Evolutionary conservation across 1,140 invertebrate species (phyloP), one percentile per base, ranked within the genome.

Genomic region (Bombyx mori): DNA sequence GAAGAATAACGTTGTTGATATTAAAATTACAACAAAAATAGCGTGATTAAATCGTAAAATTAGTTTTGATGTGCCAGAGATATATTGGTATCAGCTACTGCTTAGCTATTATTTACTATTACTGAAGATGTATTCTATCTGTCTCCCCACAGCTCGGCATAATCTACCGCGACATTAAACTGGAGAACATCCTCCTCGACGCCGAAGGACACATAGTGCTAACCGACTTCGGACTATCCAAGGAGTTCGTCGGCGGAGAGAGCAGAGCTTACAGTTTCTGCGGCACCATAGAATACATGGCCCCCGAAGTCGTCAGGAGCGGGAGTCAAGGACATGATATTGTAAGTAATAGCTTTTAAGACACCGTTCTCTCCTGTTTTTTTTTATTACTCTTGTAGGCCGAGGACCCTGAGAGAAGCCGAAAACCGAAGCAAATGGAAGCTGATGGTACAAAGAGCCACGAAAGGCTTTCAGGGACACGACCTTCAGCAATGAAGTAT

Each of bases 231-330:
- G 96, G 96, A 1, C 90, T 98, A 3, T 96, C 95, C 72, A 98
- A 97, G 84, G 94, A 96, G 84, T 94, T 95, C 77, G 90, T 93
- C 56, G 82, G 82, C 6, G 86, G 70, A 22, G 89, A 82, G 67
- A 92, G 92, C 71, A 90, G 97, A 68, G 95, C 98, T 0, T 98
- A 97, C 88, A 98, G 97, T 18, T 99, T 99, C 88, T 99, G 98
- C 86, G 98, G 98, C 22, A 99, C 98, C 50, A 96, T 99, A 62
- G 98, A 99, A 78, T 97, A 97, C 76, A 98, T 97, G 96, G 95
- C 96, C 3, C 97, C 97, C 2, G 97, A 98, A 87, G 94, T 98
- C 10, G 95, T 98, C 43, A 89, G 92, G 63, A 94, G 94, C 52
- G 93, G 94, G 56, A 91, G 91, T 48, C 91, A 92, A 55, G 96